Base-by-base conservation (phyloP, 2,888 invertebrate genomes). In the Chrysolina americana region DNA sequence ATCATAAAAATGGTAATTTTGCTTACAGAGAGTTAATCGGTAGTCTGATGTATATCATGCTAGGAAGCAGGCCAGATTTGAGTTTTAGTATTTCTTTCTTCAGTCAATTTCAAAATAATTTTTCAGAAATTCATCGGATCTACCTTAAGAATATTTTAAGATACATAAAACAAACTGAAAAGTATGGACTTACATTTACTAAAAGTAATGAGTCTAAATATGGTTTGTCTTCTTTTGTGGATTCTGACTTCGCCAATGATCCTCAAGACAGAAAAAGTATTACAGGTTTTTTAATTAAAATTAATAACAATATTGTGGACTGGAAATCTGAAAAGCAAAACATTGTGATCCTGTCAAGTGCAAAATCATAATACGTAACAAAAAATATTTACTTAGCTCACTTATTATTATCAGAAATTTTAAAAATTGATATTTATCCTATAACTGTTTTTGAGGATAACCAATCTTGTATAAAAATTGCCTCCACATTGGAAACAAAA, bases 181-280 rank as follows among this genome's bases (percentile, higher is more conserved):
- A 36, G 36, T 36, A 36, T 71, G 76, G 76, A 48, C 66, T 77
- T 48, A 77, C 63, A 50, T 78, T 41, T 73, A 53, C 48, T 36
- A 78, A 75, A 71, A 65, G 68, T 70, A 36, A 56, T 36, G 71
- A 53, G 66, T 17, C 2, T 50, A n/a, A 8, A 70, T 15, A 59
- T 17, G 19, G 44, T 59, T 41, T 65, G 17, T 36, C 36, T 21
- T 71, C 78, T 19, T 80, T 68, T 77, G 78, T 76, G 53, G 80
- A 81, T 74, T 63, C 79, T 15, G 80, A 79, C 69, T 80, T 75
- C 80, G 80, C 78, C 41, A 79, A 74, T 64, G 47, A 76, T 71
- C 17, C 53, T 28, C 71, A 36, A 41, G 79, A 80, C 64, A 48
- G 80, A 65, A 78, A 79, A 73, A 79, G 78, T 74, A 70, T 80